Evolutionary conservation across 2,113 vertebrate genomes (phyloP), one percentile per base, ranked within the genome.

Genomic region (Pterocles orientalis): DNA sequence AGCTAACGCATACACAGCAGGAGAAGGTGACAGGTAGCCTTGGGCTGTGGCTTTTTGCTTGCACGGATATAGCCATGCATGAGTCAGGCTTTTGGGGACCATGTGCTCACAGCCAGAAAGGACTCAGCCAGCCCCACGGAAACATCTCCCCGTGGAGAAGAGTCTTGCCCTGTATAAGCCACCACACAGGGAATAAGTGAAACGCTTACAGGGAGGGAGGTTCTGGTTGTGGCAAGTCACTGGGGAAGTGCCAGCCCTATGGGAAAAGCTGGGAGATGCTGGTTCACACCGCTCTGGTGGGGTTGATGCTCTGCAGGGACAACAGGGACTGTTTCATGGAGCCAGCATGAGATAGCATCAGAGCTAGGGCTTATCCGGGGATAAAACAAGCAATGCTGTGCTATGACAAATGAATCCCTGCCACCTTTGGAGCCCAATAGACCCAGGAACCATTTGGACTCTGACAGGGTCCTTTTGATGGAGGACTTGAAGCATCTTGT

Each of bases 331-430:
- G 47, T 89, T 97, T 72, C 81, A 50, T 7, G 54, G 54, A 97
- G 70, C 70, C 66, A 94, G 92, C 96, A 96, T 83, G 15, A 97
- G 96, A 82, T 96, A 96, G 96, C 96, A 94, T 97, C 94, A 96
- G 91, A 92, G 96, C 94, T 76, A 68, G 92, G n/a, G n/a, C 47
- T 92, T 61, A 79, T 66, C 18, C 58, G n/a, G 82, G 50, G 18
- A 25, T 60, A 94, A 73, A 12, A 41, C 10, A 51, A 68, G 17
- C 4, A 61, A 69, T 61, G 76, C 69, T 78, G 24, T 3, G 34
- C 31, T 39, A 50, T 18, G 48, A 78, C 47, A 76, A 70, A 77
- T 5, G 13, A 77, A 78, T 45, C 64, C 51, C 23, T 33, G 16
- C 39, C 1, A 19, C 60, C 64, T 88, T 56, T 31, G 56, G 56